Evolutionary conservation across 2,797 vertebrate species (phyloP), one percentile per base, ranked within the genome.

Genomic region (Bucorvus abyssinicus): DNA sequence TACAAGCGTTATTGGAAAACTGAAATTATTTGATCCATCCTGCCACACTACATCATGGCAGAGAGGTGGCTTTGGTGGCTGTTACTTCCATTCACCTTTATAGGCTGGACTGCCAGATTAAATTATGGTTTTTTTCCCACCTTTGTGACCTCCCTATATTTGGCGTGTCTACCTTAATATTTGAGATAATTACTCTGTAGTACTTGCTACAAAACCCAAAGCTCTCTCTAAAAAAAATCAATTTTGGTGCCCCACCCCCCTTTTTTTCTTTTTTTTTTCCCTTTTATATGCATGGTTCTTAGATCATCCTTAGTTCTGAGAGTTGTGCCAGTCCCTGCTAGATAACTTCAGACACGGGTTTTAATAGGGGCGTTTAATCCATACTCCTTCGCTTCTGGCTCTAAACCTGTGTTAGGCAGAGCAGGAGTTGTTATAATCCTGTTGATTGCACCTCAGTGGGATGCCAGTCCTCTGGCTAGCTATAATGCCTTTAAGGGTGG

Each of bases 111-210:
- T 86, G 3, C 12, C 16, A 29, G 13, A 8, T 34, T 90, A 9
- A 13, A 55, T 64, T 81, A 16, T 0, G 0, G 5, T 38, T 67
- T 71, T 34, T 5, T 0, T 0, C 14, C 8, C 23, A 10, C 36
- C 9, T 71, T 65, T 73, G 13, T 79, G 47, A 38, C 14, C 2
- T 69, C 12, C 2, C 6, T 17, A 2, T 77, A 20, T 74, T 53
- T 67, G 53, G 32, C 49, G 63, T 85, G 79, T 92, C n/a, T 75
- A 1, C 19, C 5, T 26, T 83, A 64, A 40, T 64, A 42, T 74
- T 68, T 85, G 24, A 83, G 56, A 40, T 6, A 63, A 57, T 61
- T 42, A 26, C 14, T 87, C 30, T 18, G 7, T 61, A 30, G 4
- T 34, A 17, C 59, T 77, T 74, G 40, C 24, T 68, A 17, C 12